phyloP scores from a whole-genome alignment of 2,113 vertebrate species.

The Lepus europaeus region DNA sequence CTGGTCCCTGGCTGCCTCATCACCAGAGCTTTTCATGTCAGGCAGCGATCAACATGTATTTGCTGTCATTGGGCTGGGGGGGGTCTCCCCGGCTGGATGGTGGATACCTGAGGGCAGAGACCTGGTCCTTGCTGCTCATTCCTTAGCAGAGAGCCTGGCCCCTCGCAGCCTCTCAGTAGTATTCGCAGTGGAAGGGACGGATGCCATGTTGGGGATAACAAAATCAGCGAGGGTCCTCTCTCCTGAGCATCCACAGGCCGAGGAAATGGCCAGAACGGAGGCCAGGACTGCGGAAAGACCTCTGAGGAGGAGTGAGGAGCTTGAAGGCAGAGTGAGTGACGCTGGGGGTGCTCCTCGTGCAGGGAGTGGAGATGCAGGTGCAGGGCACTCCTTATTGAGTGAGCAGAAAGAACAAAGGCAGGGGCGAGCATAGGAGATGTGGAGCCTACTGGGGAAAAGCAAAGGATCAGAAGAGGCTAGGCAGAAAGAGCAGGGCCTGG shows the following conservation, averaged over 20 bases:
- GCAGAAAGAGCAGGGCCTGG: not conserved
- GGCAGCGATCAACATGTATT: not conserved
- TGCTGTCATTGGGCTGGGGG: not conserved
- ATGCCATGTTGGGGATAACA: not conserved
- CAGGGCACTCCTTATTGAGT: constrained; percentile 5
- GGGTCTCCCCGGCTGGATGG: not conserved
- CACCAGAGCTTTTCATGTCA: not conserved
- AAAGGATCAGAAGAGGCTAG: not conserved
- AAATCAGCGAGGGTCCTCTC: constrained; percentile 26
- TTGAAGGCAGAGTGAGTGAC: not conserved
- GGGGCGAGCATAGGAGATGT: not conserved
- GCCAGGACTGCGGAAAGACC: not conserved
- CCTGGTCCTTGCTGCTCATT: constrained; percentile 10
- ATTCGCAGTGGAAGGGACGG: constrained; percentile 25
- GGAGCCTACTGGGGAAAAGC: not conserved
- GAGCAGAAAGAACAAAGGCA: not conserved
- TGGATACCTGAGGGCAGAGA: not conserved
- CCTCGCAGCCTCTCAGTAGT: not conserved
- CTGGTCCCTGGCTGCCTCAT: not conserved
- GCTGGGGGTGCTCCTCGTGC: not conserved
- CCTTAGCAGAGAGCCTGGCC: not conserved
- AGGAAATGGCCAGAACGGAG: constrained; percentile 3
- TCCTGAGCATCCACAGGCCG: constrained; percentile 20
- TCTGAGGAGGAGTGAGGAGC: constrained; percentile 34
- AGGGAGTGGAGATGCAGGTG: not conserved